Base-by-base conservation (phyloP, 2,888 invertebrate genomes). In the Eledona agricola region DNA sequence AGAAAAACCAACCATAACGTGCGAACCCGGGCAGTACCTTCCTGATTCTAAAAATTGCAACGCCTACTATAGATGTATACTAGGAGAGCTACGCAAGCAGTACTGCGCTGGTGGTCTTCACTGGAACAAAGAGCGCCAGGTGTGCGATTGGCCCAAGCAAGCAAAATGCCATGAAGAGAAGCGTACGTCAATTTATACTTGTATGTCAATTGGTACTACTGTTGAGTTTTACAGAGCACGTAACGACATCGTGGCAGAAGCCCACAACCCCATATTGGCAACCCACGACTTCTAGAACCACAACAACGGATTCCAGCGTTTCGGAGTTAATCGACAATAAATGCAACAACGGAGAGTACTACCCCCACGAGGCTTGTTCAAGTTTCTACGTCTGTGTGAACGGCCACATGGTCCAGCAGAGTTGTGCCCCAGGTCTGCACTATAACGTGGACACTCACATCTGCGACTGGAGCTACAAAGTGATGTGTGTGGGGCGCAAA, bases 131-230 rank as follows among this genome's bases (percentile, higher is more conserved):
- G 67, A 78, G 0, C 79, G 79, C 34, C 81, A 81, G 23, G 80
- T 87, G 25, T 93, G 93, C 66, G 92, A 93, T 71, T 93, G 92
- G 93, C 92, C 92, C 0, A 79, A 78, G 28, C 80, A 79, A 19
- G 90, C 90, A 0, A 85, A 86, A 62, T 93, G 93, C 69, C 76
- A 74, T 55, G 63, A 63, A 58, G 62, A 64, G 52, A 63, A 63
- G 59, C 62, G 76, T 74, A 71, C 71, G 67, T 60, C 17, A n/a
- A 1, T 16, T 29, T 9, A 12, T 26, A 16, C 4, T 2, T 40
- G 3, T 32, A 16, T 16, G 9, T 4, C 7, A 34, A 34, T 32
- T 32, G n/a, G 9, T 17, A 7, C 9, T 34, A 12, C 6, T 12
- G 9, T 4, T 16, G 23, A 13, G 20, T 43, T 31, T 23, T 5